phyloP scores from a whole-genome alignment of 1,140 invertebrate species.

The Patella vulgata region DNA sequence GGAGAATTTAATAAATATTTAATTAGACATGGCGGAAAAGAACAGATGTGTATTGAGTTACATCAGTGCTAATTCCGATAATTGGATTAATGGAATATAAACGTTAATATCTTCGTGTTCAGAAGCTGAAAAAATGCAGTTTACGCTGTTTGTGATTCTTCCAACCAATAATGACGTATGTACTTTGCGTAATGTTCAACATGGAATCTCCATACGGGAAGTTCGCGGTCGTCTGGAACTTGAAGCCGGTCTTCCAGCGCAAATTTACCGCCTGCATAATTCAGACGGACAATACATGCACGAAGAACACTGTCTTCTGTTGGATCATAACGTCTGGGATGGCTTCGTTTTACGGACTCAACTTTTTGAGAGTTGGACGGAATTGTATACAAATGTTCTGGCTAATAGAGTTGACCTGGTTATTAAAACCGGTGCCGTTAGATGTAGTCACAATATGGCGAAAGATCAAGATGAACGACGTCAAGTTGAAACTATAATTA shows the following conservation, averaged over 20 bases:
- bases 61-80: too few species aligned
- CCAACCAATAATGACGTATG: slow-evolving; percentile 48
- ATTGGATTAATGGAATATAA: too few species aligned
- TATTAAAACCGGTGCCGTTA: slow-evolving; percentile 40
- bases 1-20: too few species aligned
- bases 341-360: slow-evolving; percentile 24
- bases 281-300: slow-evolving; percentile 38
- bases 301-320: slow-evolving; percentile 38
- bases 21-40: too few species aligned
- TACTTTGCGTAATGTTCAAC: slow-evolving; percentile 39
- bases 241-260: slow-evolving; percentile 42
- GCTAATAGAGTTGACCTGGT: slow-evolving; percentile 35
- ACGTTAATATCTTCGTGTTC: too few species aligned
- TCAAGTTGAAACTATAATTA: slow-evolving; percentile 31
- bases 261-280: slow-evolving; percentile 43
- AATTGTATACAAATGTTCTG: slow-evolving; percentile 13
- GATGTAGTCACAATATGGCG: slow-evolving; percentile 31
- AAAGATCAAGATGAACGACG: slow-evolving; percentile 18
- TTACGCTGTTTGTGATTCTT: slow-evolving; percentile 50
- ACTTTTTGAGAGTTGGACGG: slow-evolving; percentile 24
- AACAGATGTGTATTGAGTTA: too few species aligned
- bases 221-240: slow-evolving; percentile 47
- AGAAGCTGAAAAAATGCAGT: slow-evolving; percentile 23
- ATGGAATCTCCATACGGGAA: slow-evolving; percentile 40
- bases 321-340: slow-evolving; percentile 33